A percentile compares a stretch with the other conserved stretches of the same genome.
These are phyloP conservation scores for Spatula clypeata DNA, from an alignment of 2,797 vertebrate genomes.

Conservation along the genomic window DNA sequence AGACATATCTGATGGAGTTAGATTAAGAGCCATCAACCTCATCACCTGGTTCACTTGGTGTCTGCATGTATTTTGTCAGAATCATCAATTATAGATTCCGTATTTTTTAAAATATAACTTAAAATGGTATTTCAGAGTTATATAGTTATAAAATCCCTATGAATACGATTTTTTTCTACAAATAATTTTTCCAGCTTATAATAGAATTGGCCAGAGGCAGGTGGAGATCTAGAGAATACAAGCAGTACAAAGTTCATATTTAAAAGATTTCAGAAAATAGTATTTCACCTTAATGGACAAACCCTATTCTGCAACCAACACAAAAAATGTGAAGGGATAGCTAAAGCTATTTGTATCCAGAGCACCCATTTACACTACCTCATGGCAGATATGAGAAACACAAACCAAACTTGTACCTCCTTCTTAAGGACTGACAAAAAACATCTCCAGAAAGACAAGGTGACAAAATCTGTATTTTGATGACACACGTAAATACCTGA, in stretches of 20 bases:
- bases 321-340: background rate
- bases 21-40: background rate
- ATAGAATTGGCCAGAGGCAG: background rate
- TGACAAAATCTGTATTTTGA: background rate
- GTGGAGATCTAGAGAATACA: background rate
- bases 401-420: background rate
- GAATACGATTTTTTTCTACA: background rate
- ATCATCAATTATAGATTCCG: background rate
- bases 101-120: background rate
- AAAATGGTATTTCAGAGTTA: background rate
- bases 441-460: background rate
- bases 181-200: background rate
- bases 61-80: background rate
- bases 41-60: background rate
- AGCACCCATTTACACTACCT: background rate
- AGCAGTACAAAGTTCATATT: background rate
- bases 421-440: background rate
- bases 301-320: background rate
- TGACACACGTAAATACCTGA: background rate
- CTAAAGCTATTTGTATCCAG: background rate
- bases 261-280: background rate
- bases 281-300: background rate
- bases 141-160: background rate
- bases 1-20: background rate
- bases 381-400: background rate